phyloP scores from a whole-genome alignment of 2,797 vertebrate genomes.

The Aeoliscus strigatus region DNA sequence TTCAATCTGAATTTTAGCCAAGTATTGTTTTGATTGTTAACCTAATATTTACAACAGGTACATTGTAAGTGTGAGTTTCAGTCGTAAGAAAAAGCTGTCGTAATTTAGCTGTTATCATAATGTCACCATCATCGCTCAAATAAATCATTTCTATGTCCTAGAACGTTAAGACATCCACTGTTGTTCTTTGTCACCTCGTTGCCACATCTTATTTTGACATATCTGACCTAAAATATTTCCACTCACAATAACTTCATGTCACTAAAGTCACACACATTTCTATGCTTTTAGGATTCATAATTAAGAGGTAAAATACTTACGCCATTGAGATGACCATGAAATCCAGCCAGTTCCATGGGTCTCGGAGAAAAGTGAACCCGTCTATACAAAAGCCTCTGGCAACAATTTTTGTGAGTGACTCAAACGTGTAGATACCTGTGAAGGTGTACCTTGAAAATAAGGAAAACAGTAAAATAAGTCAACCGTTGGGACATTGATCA shows the following conservation, averaged over 20 bases:
- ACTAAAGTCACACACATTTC: too few relatives aligned
- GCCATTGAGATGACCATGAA: slow-evolving; percentile 99
- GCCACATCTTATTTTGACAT: neutral
- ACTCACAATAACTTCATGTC: too few relatives aligned
- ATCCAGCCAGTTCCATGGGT: slow-evolving; percentile 99
- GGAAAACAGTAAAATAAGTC: slow-evolving; percentile 8
- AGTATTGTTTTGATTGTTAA: too few relatives aligned
- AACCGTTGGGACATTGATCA: too few relatives aligned
- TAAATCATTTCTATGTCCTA: neutral
- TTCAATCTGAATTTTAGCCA: too few relatives aligned
- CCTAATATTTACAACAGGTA: too few relatives aligned
- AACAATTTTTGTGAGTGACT: slow-evolving; percentile 97
- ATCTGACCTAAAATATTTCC: too few relatives aligned
- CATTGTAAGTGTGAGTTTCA: too few relatives aligned
- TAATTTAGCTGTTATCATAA: too few relatives aligned
- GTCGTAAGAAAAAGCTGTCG: too few relatives aligned
- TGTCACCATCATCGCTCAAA: too few relatives aligned
- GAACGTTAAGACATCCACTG: neutral
- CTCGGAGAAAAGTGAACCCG: slow-evolving; percentile 92
- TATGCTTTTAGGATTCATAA: neutral
- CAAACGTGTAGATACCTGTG: slow-evolving; percentile 98
- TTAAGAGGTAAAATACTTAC: slow-evolving; percentile 77
- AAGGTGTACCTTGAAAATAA: slow-evolving; percentile 85
- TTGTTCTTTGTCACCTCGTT: neutral
- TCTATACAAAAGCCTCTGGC: slow-evolving; percentile 97